Base-by-base conservation (phyloP, 1,140 invertebrate species). In the Hypsibius dujardini region DNA sequence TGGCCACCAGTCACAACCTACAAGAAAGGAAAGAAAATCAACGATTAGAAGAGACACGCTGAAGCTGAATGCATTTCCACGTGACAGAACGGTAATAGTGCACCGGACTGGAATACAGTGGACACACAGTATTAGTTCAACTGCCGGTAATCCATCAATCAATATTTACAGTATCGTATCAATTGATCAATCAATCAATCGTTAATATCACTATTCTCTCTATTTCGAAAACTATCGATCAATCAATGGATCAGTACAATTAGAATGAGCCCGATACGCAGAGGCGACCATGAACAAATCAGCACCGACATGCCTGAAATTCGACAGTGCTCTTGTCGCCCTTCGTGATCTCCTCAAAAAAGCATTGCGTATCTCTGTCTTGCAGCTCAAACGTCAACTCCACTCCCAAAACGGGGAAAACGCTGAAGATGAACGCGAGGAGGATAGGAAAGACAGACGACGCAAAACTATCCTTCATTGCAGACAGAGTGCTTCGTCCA, bases 1-100 rank as follows among this genome's bases (percentile, higher is more conserved):
- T 98, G 92, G 1, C 96, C 96, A 73, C 96, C 96, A 69, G 94
- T 97, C 1, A 98, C 92, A 46, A 98, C 95, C 93, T 97, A 77
- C 2, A 74, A 73, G 71, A 50, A 69, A 59, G 59, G 15, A 12
- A 12, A 67, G 62, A 56, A 56, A 40, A 47, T 1, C 50, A 72
- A 3, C 28, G 28, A 28, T 28, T 28, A 28, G 28, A 28, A 28
- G 28, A 28, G 28, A 28, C 28, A 28, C 28, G 28, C 28, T 28
- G 28, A 28, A 28, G 28, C 28, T 28, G 28, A 28, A 28, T 28
- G 28, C 28, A 28, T 28, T 28, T 28, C 28, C 28, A 28, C 28
- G 28, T 28, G 28, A 28, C 28, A 28, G 28, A 28, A 28, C 28
- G 28, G 28, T 28, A 28, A 28, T 28, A 28, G 28, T 28, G 28